phyloP scores from a whole-genome alignment of 2,797 vertebrate species.

The Anisognathus igniventris region DNA sequence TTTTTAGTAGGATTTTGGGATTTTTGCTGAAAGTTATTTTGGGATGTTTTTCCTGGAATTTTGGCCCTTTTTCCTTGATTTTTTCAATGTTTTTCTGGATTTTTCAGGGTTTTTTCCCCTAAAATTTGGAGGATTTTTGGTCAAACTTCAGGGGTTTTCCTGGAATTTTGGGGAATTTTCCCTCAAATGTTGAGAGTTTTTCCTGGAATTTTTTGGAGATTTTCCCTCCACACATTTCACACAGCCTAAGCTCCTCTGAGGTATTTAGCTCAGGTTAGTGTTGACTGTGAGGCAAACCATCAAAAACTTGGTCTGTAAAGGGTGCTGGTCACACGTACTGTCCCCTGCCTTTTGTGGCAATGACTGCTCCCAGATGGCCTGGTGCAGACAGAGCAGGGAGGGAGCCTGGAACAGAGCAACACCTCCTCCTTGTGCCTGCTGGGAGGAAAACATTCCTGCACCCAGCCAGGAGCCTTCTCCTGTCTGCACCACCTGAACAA shows the following conservation, averaged over 20 bases:
- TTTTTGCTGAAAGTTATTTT: not conserved
- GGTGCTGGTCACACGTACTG: rapidly evolving
- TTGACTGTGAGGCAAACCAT: not conserved
- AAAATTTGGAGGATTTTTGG: not conserved
- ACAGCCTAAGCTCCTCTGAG: too few relatives aligned
- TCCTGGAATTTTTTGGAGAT: not conserved
- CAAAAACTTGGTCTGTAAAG: not conserved
- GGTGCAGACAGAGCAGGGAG: not conserved
- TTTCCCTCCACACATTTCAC: too few relatives aligned
- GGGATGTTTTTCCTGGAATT: not conserved
- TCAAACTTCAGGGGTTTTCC: not conserved
- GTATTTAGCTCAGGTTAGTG: not conserved
- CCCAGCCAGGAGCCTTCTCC: not conserved
- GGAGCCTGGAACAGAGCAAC: conserved; percentile 2
- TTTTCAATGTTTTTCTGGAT: not conserved
- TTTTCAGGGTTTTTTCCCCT: not conserved
- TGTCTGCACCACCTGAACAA: not conserved
- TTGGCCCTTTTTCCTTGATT: not conserved
- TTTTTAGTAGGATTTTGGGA: not conserved
- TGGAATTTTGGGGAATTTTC: not conserved
- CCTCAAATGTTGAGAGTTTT: not conserved
- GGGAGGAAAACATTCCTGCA: not conserved
- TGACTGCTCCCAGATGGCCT: not conserved
- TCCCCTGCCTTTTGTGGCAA: not conserved
- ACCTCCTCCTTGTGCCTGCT: conserved; percentile 42